Conservation (phyloP, 2,797 vertebrate genomes). For the Philypnodon macrostomus region DNA sequence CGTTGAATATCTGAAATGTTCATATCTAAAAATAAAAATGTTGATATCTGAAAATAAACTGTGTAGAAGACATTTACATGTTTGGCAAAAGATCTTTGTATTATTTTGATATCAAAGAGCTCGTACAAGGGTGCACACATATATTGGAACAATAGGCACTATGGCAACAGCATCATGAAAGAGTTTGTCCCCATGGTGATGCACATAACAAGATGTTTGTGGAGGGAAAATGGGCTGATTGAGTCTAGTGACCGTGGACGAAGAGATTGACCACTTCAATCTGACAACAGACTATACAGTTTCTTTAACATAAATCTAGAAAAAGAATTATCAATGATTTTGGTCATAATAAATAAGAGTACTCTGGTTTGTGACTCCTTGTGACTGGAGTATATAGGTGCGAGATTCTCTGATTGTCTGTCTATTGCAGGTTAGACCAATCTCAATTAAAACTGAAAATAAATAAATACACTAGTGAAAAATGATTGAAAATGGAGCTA, state of each 20-base stretch:
- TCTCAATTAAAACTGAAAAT: no score
- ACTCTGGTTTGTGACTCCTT: no score
- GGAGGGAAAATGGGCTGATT: slow-evolving; percentile 34
- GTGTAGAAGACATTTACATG: slow-evolving; percentile 11
- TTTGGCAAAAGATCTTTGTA: slow-evolving; percentile 11
- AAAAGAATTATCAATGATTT: no score
- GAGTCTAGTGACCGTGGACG: slow-evolving; percentile 1
- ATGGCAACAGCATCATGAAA: slow-evolving; percentile 79
- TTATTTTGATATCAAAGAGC: slow-evolving; percentile 58
- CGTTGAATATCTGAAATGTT: no score
- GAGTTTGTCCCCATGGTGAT: slow-evolving; percentile 74
- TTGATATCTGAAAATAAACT: background rate
- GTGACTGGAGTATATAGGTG: no score
- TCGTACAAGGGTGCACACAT: slow-evolving; percentile 50
- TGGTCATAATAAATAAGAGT: no score
- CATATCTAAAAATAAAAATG: background rate
- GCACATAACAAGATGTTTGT: slow-evolving; percentile 53
- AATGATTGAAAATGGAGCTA: no score
- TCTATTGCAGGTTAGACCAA: no score
- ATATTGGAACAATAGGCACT: slow-evolving; percentile 64
- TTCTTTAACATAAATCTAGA: no score
- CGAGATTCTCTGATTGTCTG: no score
- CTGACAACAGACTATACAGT: background rate
- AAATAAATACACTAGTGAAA: no score
- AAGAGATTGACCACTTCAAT: slow-evolving; percentile 9